These are phyloP conservation scores for Gallirallus australis DNA, from an alignment of 2,797 vertebrate genomes.

Conservation along the genomic window DNA sequence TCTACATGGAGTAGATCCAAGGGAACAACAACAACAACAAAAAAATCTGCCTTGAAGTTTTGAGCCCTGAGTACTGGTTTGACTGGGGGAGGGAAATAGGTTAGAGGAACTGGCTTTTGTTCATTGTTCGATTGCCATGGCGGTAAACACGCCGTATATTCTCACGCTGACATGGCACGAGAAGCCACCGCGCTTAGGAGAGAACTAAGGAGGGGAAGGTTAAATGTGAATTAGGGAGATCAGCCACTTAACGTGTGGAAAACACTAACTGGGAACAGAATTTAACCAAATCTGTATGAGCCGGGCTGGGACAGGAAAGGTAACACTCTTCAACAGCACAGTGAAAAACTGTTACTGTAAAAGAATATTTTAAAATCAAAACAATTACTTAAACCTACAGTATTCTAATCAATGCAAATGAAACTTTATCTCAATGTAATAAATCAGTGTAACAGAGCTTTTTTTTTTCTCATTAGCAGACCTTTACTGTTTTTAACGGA, in stretches of 20 bases:
- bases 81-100: background rate
- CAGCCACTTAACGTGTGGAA: background rate
- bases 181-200: background rate
- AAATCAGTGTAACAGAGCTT: constrained; percentile 32
- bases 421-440: constrained; percentile 31
- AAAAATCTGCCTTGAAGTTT: background rate
- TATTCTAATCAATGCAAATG: constrained; percentile 31
- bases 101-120: background rate
- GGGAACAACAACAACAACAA: background rate
- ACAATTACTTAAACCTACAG: constrained; percentile 1
- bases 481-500: constrained; percentile 44
- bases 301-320: background rate
- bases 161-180: background rate
- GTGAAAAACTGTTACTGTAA: background rate
- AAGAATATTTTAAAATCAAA: background rate
- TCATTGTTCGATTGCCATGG: background rate
- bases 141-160: background rate
- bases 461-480: constrained; percentile 46
- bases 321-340: background rate
- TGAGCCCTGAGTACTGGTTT: background rate
- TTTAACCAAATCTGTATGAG: background rate
- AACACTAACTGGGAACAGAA: background rate
- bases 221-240: background rate
- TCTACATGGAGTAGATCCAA: background rate
- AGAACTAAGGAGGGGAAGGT: background rate